Evolutionary conservation across 2,113 vertebrate genomes (phyloP).

Genomic region (Hylia prasina): DNA sequence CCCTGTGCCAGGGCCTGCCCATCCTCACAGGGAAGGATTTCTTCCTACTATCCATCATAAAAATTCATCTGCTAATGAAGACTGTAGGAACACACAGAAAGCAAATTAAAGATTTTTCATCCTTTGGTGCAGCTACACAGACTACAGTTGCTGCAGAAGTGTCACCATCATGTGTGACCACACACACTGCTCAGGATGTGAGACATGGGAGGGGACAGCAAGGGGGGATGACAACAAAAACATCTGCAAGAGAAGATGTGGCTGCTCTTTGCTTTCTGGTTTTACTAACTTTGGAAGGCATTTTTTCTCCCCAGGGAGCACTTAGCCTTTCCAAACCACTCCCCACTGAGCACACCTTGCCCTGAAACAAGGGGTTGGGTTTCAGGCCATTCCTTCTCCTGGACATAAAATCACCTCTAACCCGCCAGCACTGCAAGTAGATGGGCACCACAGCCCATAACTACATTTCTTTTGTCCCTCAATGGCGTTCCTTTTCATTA

Average conservation of each 20-base stretch:
- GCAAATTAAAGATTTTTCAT: background rate
- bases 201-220: background rate
- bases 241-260: background rate
- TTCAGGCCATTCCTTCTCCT: background rate
- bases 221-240: background rate
- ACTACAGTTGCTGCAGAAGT: rapidly evolving
- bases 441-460: background rate
- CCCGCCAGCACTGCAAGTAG: background rate
- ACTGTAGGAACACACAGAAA: rapidly evolving
- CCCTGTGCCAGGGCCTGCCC: background rate
- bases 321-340: background rate
- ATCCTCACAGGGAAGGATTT: background rate
- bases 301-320: background rate
- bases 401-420: background rate
- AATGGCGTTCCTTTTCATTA: background rate
- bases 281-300: background rate
- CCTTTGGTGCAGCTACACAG: background rate
- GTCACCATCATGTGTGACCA: rapidly evolving
- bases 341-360: background rate
- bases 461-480: background rate
- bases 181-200: background rate
- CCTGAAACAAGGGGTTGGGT: background rate
- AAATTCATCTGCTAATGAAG: background rate
- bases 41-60: background rate
- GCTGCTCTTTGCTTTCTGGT: background rate